Conservation (phyloP, 2,797 vertebrate species). For the Acanthurus lineatus region DNA sequence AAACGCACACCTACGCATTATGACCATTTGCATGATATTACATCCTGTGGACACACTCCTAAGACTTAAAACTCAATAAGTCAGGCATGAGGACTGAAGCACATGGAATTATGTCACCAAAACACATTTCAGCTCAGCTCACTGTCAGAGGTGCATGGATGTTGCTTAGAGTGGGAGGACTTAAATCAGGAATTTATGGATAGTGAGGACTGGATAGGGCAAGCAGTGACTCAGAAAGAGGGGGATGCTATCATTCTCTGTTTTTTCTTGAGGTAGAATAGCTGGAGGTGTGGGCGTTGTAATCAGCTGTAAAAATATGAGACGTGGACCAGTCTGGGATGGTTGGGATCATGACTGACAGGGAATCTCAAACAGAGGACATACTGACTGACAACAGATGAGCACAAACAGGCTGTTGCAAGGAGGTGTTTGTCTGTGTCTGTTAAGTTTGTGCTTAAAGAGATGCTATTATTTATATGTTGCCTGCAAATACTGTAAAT, state of each 20-base stretch:
- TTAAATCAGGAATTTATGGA: constrained; percentile 2
- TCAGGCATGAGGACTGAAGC: neutral
- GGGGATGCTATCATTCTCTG: neutral
- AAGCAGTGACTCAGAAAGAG: constrained; percentile 27
- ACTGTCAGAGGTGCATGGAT: neutral
- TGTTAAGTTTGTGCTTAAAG: neutral
- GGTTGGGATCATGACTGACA: constrained; percentile 4
- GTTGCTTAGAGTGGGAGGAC: neutral
- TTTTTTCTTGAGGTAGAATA: constrained; percentile 20
- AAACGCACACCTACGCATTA: constrained; percentile 14
- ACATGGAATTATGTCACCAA: constrained; percentile 28
- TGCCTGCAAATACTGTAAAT: neutral
- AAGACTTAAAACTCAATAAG: neutral
- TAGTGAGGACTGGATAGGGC: constrained; percentile 1
- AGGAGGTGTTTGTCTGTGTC: constrained; percentile 9
- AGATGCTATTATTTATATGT: constrained; percentile 1
- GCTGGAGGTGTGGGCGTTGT: constrained; percentile 18
- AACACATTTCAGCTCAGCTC: constrained; percentile 28
- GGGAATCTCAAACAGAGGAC: constrained; percentile 16
- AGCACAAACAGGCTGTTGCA: constrained; percentile 42
- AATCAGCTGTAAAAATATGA: constrained; percentile 8
- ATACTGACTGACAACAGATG: constrained; percentile 19
- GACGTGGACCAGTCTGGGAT: constrained; percentile 20
- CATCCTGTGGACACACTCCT: constrained; percentile 16
- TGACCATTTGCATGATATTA: neutral